Base-by-base conservation (phyloP, 37 sponge, comb jelly and placozoan genomes). In the Axinella damicornis region DNA sequence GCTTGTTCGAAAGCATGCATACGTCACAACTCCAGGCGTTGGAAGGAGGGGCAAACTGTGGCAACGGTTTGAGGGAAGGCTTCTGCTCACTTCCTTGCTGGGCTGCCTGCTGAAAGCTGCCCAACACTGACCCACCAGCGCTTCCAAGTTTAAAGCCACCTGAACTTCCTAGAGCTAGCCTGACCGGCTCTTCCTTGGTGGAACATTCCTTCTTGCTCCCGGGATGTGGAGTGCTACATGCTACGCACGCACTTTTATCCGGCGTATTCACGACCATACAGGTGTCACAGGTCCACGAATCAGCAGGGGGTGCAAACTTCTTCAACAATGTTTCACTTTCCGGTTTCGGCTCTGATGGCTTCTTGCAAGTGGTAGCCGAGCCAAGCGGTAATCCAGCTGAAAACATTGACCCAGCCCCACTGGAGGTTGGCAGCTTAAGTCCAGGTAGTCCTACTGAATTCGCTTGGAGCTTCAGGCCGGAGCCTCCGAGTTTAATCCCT, bases 211-310 rank as follows among this genome's bases (percentile, higher is more conserved):
- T 38, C 52, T 78, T 76, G 19, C 28, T 53, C 14, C 90, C 94
- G 27, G 94, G 87, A 33, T 53, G 83, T 18, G 65, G 58, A 31
- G 88, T 77, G 14, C 46, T 34, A 67, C 94, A 94, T 0, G 88
- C 80, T 12, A 83, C 65, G 79, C 94, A 94, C 28, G n/a, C 18
- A 18, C 1, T 32, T 16, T 33, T 57, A 22, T 74, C 76, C 6
- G 62, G 12, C 54, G 74, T 83, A 77, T 94, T 94, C 54, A 39
- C 41, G 15, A 94, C 57, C 64, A 94, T 55, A 76, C 94, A 94
- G 22, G 73, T 80, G 62, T 71, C 80, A 83, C 94, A 94, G 0
- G 58, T 24, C 80, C 80, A 80, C 14, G 70, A 66, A 0, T 37
- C 87, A 32, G 58, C 36, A 1, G 87, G 76, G 15, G 87, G 87